phyloP scores from a whole-genome alignment of 2,888 invertebrate genomes.

The Timandra comae region DNA sequence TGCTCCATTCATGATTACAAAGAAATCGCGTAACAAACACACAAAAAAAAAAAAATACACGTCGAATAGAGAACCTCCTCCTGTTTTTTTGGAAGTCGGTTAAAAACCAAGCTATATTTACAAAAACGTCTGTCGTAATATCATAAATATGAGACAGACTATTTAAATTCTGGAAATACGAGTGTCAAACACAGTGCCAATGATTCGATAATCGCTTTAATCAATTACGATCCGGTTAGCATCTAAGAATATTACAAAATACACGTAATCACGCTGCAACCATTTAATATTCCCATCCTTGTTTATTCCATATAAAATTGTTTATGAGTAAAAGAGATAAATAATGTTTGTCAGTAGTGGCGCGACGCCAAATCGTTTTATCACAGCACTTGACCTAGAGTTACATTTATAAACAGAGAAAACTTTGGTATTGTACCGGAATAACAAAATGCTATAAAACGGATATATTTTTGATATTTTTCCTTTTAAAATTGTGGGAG shows the following conservation, averaged over 20 bases:
- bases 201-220: too few species aligned
- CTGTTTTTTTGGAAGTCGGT: too few species aligned
- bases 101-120: too few species aligned
- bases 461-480: neutral
- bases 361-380: conserved; percentile 43
- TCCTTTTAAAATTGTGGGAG: too few species aligned
- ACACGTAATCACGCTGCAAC: neutral
- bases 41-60: too few species aligned
- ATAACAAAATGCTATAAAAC: conserved; percentile 24
- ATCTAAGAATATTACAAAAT: conserved; percentile 4
- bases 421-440: conserved; percentile 26
- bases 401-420: conserved; percentile 43
- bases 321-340: conserved; percentile 22
- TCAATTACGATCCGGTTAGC: neutral
- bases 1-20: too few species aligned
- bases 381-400: conserved; percentile 60
- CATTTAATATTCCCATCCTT: neutral
- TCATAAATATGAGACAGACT: too few species aligned
- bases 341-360: conserved; percentile 24
- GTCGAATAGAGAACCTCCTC: too few species aligned
- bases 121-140: too few species aligned
- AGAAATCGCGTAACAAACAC: too few species aligned
- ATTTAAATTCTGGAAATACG: too few species aligned
- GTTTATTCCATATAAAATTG: neutral
- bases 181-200: too few species aligned